Conservation (phyloP, 2,797 vertebrate genomes). For the Myripristis murdjan region DNA sequence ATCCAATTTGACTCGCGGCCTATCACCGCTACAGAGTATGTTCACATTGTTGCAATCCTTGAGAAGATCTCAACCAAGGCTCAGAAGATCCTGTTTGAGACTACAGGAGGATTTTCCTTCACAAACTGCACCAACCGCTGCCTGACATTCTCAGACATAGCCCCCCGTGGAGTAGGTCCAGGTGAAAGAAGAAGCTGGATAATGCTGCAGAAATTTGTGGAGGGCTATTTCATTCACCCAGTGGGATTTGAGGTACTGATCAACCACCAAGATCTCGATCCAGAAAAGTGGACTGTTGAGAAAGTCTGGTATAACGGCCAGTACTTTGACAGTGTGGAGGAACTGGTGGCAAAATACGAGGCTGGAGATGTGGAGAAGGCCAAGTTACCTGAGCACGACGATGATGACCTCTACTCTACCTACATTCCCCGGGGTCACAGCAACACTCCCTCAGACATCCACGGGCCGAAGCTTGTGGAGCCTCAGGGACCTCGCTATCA, state of each 20-base stretch:
- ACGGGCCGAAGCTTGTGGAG: slow-evolving; percentile 90
- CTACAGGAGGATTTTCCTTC: slow-evolving; percentile 89
- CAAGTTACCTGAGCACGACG: slow-evolving; percentile 71
- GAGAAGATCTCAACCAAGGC: slow-evolving; percentile 71
- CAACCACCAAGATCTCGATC: slow-evolving; percentile 87
- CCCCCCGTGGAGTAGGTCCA: slow-evolving; percentile 88
- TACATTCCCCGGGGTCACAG: slow-evolving; percentile 87
- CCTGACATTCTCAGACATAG: slow-evolving; percentile 90
- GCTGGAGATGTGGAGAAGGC: slow-evolving; percentile 74
- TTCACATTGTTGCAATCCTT: slow-evolving; percentile 76
- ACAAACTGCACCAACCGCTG: slow-evolving; percentile 87
- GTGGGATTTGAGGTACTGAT: slow-evolving; percentile 93
- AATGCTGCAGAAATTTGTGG: slow-evolving; percentile 90
- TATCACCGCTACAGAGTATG: slow-evolving; percentile 80
- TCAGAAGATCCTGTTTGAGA: slow-evolving; percentile 83
- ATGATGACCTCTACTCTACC: slow-evolving; percentile 87
- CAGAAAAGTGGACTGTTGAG: slow-evolving; percentile 86
- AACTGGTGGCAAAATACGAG: slow-evolving; percentile 86
- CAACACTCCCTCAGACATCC: slow-evolving; percentile 69
- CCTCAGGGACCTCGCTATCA: slow-evolving; percentile 88
- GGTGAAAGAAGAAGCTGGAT: slow-evolving; percentile 93
- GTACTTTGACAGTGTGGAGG: slow-evolving; percentile 87
- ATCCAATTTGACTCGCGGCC: slow-evolving; percentile 88
- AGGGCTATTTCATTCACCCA: slow-evolving; percentile 94
- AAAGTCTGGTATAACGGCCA: slow-evolving; percentile 92